A percentile compares a stretch with the other conserved stretches of the same genome.
These are phyloP conservation scores for Pipistrellus kuhlii DNA, from an alignment of 2,797 vertebrate species.

Conservation along the genomic window DNA sequence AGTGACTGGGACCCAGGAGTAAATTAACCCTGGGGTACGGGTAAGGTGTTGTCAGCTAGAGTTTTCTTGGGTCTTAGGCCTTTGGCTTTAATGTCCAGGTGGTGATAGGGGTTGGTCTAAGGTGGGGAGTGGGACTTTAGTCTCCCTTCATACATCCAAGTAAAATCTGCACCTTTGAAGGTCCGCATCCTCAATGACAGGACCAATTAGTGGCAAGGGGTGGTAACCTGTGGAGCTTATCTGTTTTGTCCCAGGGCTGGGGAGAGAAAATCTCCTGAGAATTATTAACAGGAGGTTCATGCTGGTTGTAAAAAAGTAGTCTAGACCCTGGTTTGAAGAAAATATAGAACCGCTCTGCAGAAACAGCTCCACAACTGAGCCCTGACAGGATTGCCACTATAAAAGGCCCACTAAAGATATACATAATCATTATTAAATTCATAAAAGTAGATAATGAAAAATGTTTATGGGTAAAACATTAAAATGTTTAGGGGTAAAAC, in stretches of 20 bases:
- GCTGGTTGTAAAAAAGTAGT: not conserved
- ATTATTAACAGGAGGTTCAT: not conserved
- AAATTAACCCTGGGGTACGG: not conserved
- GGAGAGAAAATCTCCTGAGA: not conserved
- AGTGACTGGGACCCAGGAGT: not conserved
- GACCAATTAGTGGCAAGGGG: not conserved
- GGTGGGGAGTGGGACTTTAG: not conserved
- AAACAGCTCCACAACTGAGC: not conserved
- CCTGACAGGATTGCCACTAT: not conserved
- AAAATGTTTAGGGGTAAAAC: not conserved
- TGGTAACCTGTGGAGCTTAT: not conserved
- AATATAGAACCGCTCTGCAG: constrained; percentile 9
- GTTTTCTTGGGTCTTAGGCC: not conserved
- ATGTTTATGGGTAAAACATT: not conserved
- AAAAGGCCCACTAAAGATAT: not conserved
- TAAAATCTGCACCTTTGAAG: not conserved
- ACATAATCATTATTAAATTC: not conserved
- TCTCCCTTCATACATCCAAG: not conserved
- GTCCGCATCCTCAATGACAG: not conserved
- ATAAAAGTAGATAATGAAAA: constrained; percentile 17
- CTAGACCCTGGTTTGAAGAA: not conserved
- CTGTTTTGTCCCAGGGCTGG: not conserved
- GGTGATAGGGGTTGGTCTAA: not conserved
- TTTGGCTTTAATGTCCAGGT: not conserved
- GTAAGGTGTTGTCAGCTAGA: not conserved